phyloP scores from a whole-genome alignment of 2,113 vertebrate species.

The Meles meles region DNA sequence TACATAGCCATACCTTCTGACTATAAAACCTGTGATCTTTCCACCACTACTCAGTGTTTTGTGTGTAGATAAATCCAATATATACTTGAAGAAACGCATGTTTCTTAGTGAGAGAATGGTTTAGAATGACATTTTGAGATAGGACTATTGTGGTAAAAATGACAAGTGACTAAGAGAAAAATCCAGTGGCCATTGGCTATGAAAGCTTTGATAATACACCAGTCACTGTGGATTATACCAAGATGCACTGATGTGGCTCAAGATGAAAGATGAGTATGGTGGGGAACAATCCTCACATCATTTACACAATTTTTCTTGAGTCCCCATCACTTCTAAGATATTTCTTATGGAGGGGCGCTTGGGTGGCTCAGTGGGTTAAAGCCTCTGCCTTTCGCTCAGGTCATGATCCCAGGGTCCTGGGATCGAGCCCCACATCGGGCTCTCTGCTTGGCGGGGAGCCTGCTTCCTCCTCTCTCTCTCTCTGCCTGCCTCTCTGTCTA shows the following conservation, averaged over 20 bases:
- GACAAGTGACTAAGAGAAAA: conserved; percentile 18
- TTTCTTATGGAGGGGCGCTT: too few species aligned
- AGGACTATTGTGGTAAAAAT: conserved; percentile 16
- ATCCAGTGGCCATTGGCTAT: not conserved
- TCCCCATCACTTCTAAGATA: not conserved
- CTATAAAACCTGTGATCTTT: not conserved
- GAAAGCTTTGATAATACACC: not conserved
- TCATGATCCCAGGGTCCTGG: too few species aligned
- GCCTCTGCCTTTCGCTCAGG: too few species aligned
- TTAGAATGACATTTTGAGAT: not conserved
- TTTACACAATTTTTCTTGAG: conserved; percentile 9
- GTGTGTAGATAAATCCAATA: not conserved
- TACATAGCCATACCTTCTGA: not conserved
- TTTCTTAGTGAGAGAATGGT: not conserved
- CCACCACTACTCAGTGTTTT: not conserved
- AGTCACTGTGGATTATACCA: not conserved
- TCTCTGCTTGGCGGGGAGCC: too few species aligned
- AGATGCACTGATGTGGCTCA: not conserved
- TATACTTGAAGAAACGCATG: not conserved
- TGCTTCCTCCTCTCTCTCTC: too few species aligned
- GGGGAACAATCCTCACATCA: not conserved
- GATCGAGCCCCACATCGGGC: too few species aligned
- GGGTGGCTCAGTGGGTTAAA: too few species aligned
- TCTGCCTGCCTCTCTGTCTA: too few species aligned
- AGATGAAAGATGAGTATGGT: not conserved